Evolutionary conservation across 2,888 invertebrate genomes (phyloP), one percentile per base, ranked within the genome.

Genomic region (Pimpla rufipes): DNA sequence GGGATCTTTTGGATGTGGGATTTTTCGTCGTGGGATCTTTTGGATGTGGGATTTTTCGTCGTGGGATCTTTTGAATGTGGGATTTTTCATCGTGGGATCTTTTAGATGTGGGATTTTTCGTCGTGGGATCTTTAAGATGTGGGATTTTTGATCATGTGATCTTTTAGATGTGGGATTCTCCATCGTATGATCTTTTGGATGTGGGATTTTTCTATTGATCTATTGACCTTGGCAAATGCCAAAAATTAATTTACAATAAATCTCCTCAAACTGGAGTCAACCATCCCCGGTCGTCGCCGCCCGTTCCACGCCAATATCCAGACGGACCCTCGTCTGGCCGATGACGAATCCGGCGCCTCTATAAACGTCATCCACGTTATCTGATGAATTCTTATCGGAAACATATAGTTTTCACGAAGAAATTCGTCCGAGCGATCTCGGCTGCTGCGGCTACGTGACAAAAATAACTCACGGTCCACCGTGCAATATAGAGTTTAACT

Each of bases 381-480:
- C 62, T 45, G 21, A 50, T 45, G 21, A 50, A 62, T 74, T 47
- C 62, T 59, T 74, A 74, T 74, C 74, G 62, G 21, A 37, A 47
- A 73, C 47, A 62, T 45, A 59, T n/a, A n/a, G n/a, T 57, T 59
- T 73, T 73, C 40, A 57, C 29, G 57, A 18, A n/a, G 57, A 45
- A 59, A 29, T 45, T 73, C 29, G 11, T 47, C 29, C 16, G 23
- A 59, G 29, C 45, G 59, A 50, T 62, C 62, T 37, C 37, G 2
- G 47, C 16, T 70, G n/a, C n/a, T n/a, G n/a, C n/a, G 37, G 74
- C 40, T 50, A 59, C 62, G 74, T 21, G 62, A 74, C 62, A 62
- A 74, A 62, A 62, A 74, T 59, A 73, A 59, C 74, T 74, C 23
- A n/a, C 59, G 6, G 13, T 37, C 47, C n/a, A n/a, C n/a, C 13